Evolutionary conservation across 2,888 invertebrate species (phyloP).

Genomic region (Adineta ricciae): DNA sequence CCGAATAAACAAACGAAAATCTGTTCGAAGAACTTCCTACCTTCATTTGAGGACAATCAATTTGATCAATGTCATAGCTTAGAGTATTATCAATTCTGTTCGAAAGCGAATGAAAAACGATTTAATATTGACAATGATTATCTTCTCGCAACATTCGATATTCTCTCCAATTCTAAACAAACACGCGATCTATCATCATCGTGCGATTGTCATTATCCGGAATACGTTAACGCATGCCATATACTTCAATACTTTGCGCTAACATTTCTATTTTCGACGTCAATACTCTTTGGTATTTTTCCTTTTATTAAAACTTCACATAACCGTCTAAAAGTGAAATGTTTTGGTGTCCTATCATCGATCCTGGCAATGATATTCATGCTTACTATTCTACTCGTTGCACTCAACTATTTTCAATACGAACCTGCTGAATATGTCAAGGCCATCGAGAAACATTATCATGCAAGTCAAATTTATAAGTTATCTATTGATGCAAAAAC

Average conservation of each 20-base stretch:
- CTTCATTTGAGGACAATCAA: neutral
- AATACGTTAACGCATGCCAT: neutral
- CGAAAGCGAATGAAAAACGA: neutral
- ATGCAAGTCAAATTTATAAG: constrained; percentile 11
- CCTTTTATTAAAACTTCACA: neutral
- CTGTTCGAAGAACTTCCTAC: neutral
- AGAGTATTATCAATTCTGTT: constrained; percentile 1
- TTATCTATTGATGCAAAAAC: neutral
- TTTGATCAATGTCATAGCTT: constrained; percentile 16
- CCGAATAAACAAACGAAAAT: too few relatives aligned
- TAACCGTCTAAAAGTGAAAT: neutral
- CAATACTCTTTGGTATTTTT: neutral
- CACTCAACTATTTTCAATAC: neutral
- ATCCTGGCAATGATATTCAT: neutral
- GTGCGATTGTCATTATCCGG: neutral
- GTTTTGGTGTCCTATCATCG: neutral
- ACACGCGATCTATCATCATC: neutral
- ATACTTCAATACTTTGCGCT: neutral
- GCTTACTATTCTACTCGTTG: neutral
- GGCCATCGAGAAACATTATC: neutral
- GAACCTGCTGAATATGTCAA: neutral
- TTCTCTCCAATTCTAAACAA: neutral
- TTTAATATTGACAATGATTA: neutral
- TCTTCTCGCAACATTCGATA: neutral
- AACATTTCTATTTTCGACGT: neutral